phyloP scores from a whole-genome alignment of 2,113 vertebrate genomes.

The Clarias gariepinus region DNA sequence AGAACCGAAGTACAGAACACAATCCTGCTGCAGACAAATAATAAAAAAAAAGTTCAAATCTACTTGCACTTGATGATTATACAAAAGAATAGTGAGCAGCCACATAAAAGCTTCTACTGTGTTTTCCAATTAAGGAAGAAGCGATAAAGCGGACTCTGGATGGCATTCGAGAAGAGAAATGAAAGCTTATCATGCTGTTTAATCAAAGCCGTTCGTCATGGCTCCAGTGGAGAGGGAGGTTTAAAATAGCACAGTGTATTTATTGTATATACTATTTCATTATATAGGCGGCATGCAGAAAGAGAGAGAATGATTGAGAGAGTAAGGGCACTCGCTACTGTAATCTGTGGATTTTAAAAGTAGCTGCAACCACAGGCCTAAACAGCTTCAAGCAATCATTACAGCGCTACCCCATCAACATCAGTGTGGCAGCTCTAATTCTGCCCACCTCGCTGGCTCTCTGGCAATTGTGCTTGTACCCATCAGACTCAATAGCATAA shows the following conservation, averaged over 20 bases:
- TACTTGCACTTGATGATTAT: conserved; percentile 25
- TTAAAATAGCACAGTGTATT: conserved; percentile 46
- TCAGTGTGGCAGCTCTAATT: conserved; percentile 43
- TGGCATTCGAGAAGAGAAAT: conserved; percentile 55
- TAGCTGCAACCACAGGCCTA: conserved; percentile 40
- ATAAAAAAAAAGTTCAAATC: not conserved
- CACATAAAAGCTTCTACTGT: conserved; percentile 36
- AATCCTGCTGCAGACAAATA: conserved; percentile 2
- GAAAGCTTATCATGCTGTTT: conserved; percentile 56
- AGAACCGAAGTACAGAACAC: conserved; percentile 2
- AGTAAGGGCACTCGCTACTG: conserved; percentile 39
- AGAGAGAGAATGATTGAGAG: conserved; percentile 12
- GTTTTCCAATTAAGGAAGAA: conserved; percentile 55
- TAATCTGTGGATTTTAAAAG: conserved; percentile 46
- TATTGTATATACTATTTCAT: conserved; percentile 39
- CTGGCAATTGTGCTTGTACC: conserved; percentile 51
- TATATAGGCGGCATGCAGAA: conserved; percentile 24
- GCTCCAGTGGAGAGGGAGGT: conserved; percentile 44
- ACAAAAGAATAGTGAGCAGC: conserved; percentile 42
- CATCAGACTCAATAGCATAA: conserved; percentile 56
- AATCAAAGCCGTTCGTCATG: conserved; percentile 54
- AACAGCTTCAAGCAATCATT: conserved; percentile 55
- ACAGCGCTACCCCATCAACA: conserved; percentile 34
- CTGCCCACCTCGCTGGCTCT: conserved; percentile 48
- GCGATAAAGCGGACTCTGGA: conserved; percentile 53